These are phyloP conservation scores for Micromussa lordhowensis DNA, from an alignment of 92 coral and sea anemone genomes.

Conservation along the genomic window DNA sequence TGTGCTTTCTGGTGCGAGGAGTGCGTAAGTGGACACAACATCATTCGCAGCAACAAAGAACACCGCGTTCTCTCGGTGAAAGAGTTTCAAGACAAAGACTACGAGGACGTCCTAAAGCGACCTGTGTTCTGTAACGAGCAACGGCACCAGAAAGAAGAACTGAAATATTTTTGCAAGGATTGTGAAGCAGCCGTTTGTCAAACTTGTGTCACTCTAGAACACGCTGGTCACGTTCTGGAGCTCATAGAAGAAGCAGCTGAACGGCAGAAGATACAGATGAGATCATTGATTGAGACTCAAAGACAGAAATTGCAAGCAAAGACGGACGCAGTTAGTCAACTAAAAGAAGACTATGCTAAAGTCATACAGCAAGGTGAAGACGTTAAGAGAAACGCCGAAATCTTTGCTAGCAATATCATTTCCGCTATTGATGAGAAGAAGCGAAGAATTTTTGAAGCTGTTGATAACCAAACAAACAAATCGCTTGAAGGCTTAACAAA, in stretches of 20 bases:
- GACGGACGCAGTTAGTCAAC: not conserved
- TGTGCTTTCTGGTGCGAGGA: constrained; percentile 14
- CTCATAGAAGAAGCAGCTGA: not conserved
- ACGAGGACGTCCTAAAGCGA: constrained; percentile 8
- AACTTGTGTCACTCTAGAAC: constrained; percentile 15
- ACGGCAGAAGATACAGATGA: not conserved
- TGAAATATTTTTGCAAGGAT: constrained; percentile 14
- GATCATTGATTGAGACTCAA: not conserved
- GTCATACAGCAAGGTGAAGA: not conserved
- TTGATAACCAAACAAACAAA: not conserved
- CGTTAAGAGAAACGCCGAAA: not conserved
- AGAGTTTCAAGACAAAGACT: constrained; percentile 35
- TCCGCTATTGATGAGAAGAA: not conserved
- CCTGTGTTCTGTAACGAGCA: constrained; percentile 10
- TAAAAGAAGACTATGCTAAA: not conserved
- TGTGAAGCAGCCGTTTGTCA: constrained; percentile 11
- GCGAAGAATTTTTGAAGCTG: not conserved
- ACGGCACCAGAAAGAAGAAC: constrained; percentile 5
- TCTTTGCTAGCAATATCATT: not conserved
- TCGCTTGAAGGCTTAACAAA: not conserved
- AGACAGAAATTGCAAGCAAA: not conserved
- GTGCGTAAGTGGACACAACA: constrained; percentile 12
- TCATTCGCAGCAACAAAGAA: constrained; percentile 11
- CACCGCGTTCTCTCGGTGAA: constrained; percentile 34
- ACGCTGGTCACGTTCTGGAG: not conserved